Evolutionary conservation across 2,113 vertebrate genomes (phyloP).

Genomic region (Arenaria interpres): DNA sequence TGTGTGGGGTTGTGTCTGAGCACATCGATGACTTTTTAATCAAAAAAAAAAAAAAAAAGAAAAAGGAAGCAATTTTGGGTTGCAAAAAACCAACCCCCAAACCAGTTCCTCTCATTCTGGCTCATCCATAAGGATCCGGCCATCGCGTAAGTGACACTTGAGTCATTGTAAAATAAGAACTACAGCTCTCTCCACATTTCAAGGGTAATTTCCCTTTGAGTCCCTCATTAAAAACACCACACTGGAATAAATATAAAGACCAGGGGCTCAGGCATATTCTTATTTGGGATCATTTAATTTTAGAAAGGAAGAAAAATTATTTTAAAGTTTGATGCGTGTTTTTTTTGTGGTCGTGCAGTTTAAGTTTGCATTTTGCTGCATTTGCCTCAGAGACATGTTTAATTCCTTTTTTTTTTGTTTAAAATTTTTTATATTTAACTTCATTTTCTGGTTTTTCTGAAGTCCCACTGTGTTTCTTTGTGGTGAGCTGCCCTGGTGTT

Average conservation of each 20-base stretch:
- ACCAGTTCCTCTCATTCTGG: not conserved
- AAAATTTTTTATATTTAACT: not conserved
- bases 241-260: not conserved
- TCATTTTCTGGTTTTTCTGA: not conserved
- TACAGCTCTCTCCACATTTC: not conserved
- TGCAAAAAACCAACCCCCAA: not conserved
- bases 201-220: not conserved
- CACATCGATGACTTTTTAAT: not conserved
- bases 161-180: not conserved
- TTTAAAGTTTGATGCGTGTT: not conserved
- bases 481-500: not conserved
- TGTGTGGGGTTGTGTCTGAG: not conserved
- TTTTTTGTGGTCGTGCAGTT: not conserved
- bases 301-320: not conserved
- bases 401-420: not conserved
- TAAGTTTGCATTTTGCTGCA: not conserved
- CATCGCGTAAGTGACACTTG: fast-evolving
- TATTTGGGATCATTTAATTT: not conserved
- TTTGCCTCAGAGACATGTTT: not conserved
- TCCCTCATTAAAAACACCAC: not conserved
- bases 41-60: too few relatives aligned
- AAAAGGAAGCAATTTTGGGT: fast-evolving
- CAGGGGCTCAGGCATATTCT: not conserved
- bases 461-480: not conserved
- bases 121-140: fast-evolving